These are phyloP conservation scores for Acanthurus leucopareius DNA, from an alignment of 2,797 vertebrate genomes.

Conservation along the genomic window DNA sequence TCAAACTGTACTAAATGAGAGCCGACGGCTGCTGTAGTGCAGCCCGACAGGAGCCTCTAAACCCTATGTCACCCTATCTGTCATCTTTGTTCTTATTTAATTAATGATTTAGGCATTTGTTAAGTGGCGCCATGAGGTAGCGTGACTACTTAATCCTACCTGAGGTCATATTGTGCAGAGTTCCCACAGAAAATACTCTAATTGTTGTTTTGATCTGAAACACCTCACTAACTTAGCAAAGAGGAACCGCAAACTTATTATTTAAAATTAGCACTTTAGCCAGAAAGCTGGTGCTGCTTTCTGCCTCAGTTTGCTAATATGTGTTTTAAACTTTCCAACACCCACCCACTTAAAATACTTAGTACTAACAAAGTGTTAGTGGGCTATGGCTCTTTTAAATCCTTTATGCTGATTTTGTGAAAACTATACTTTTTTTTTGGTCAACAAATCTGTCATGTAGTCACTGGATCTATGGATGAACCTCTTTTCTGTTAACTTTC, in stretches of 20 bases:
- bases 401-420: constrained; percentile 33
- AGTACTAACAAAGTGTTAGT: constrained; percentile 16
- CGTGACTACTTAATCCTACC: constrained; percentile 72
- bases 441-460: constrained; percentile 33
- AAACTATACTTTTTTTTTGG: constrained; percentile 24
- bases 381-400: constrained; percentile 38
- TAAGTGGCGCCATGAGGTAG: constrained; percentile 70
- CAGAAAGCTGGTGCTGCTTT: constrained; percentile 20
- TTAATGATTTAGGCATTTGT: constrained; percentile 73
- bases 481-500: constrained; percentile 20
- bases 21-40: constrained; percentile 25
- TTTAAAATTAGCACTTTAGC: constrained; percentile 46
- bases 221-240: constrained; percentile 16
- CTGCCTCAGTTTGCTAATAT: constrained; percentile 10
- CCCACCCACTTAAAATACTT: constrained; percentile 17
- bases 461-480: constrained; percentile 19
- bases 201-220: constrained; percentile 73
- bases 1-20: constrained; percentile 47
- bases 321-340: constrained; percentile 16
- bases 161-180: constrained; percentile 54
- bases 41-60: constrained; percentile 56
- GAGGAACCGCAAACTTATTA: constrained; percentile 35
- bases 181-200: constrained; percentile 70
- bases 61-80: constrained; percentile 43
- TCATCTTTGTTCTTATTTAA: constrained; percentile 69